These are phyloP conservation scores for Ephialtes manifestator DNA, from an alignment of 2,888 invertebrate species.

Conservation along the genomic window DNA sequence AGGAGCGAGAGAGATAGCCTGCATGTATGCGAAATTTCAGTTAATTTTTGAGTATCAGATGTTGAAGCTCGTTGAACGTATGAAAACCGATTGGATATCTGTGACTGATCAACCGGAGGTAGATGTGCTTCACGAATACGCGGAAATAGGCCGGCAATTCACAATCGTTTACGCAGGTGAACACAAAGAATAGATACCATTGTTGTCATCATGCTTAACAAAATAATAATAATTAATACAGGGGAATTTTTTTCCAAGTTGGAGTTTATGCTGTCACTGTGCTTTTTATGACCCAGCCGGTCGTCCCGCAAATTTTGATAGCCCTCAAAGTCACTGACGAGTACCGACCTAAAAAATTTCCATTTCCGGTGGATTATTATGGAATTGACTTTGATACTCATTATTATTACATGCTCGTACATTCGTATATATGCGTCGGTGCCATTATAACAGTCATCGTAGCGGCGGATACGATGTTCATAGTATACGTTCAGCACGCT, in stretches of 20 bases:
- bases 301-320: constrained; percentile 24
- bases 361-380: constrained; percentile 55
- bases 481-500: constrained; percentile 57
- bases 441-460: constrained; percentile 32
- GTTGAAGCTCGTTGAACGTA: constrained; percentile 47
- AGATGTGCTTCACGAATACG: constrained; percentile 33
- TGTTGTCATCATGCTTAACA: no score
- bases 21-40: not conserved
- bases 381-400: constrained; percentile 43
- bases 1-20: no score
- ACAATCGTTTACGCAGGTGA: constrained; percentile 52
- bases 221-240: not conserved
- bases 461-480: constrained; percentile 58
- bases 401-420: constrained; percentile 51
- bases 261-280: constrained; percentile 22
- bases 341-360: constrained; percentile 24
- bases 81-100: constrained; percentile 41
- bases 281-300: constrained; percentile 56
- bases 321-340: constrained; percentile 10
- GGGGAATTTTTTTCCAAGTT: constrained; percentile 15
- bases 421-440: constrained; percentile 19
- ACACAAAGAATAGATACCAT: no score
- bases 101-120: constrained; percentile 43
- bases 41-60: constrained; percentile 30
- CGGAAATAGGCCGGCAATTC: constrained; percentile 47